Base-by-base conservation (phyloP, 2,797 vertebrate species). In the Vireo griseus region DNA sequence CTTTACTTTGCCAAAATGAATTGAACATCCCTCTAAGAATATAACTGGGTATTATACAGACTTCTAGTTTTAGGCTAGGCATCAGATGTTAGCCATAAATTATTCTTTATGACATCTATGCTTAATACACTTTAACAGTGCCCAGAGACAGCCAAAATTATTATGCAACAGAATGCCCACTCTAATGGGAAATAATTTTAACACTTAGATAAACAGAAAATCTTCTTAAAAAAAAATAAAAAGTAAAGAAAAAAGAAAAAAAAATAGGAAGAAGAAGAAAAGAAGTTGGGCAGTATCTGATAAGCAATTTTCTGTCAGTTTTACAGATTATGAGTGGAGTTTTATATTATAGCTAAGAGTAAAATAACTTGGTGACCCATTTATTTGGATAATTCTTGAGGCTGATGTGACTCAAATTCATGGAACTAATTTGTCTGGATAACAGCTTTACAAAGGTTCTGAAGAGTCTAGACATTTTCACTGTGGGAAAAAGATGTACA, bases 381-480 rank as follows among this genome's bases (percentile, higher is more conserved):
- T 88, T 95, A 96, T 97, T 96, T 97, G 95, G 90, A 96, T 95
- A 96, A 96, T 91, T 97, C 85, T 97, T 93, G 92, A 97, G 72
- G 92, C 12, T 96, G 88, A 96, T 92, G 89, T 94, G 96, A 91
- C 65, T 97, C 95, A 97, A 84, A 94, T 94, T 97, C 91, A 96
- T 90, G 91, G 97, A 98, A 97, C 90, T 98, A 97, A 98, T 97
- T 96, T 97, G 96, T 97, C 94, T 97, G 94, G 96, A 97, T 97
- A 95, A 97, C 94, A 80, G 95, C 95, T 97, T 97, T 97, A 85
- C 90, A 95, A 91, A 94, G 82, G 68, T 90, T 96, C 77, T 97
- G 95, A 95, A 89, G 86, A 92, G 95, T 97, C 97, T 97, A 97
- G 96, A 97, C 96, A 94, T 97, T 90, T 97, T 91, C 88, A 97